These are phyloP conservation scores for Saturnia pavonia DNA, from an alignment of 2,888 invertebrate species.

Conservation along the genomic window DNA sequence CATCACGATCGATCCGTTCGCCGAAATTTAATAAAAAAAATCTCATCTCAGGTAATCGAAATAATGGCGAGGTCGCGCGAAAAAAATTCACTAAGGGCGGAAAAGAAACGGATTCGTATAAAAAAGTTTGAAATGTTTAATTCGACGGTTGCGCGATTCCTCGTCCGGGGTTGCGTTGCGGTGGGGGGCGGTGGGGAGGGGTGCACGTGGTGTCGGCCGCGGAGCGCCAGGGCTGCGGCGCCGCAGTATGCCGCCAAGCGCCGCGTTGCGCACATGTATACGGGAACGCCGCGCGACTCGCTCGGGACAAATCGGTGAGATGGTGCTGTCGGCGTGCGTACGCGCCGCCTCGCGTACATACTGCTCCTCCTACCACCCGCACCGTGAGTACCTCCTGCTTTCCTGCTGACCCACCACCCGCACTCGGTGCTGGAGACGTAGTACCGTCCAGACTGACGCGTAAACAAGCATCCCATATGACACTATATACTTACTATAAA, in stretches of 20 bases:
- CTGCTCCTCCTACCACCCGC: conserved; percentile 59
- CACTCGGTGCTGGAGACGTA: too few relatives aligned
- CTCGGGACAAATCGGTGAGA: conserved; percentile 32
- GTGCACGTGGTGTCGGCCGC: conserved; percentile 25
- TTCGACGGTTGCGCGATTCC: conserved; percentile 56
- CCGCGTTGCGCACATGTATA: conserved; percentile 22
- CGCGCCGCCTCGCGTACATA: conserved; percentile 64
- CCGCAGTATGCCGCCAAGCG: conserved; percentile 25
- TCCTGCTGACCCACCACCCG: too few relatives aligned
- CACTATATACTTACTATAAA: too few relatives aligned
- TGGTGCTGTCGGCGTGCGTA: conserved; percentile 74
- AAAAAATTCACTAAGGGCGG: conserved; percentile 81
- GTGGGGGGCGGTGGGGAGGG: conserved; percentile 27
- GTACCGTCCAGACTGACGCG: too few relatives aligned
- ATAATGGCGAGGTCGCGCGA: conserved; percentile 74
- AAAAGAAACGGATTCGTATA: conserved; percentile 79
- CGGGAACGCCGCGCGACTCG: conserved; percentile 11
- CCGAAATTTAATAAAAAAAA: conserved; percentile 64
- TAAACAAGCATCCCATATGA: background rate
- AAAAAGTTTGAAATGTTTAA: conserved; percentile 75
- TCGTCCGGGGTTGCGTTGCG: conserved; percentile 24
- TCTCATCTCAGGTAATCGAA: conserved; percentile 80
- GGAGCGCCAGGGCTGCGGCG: conserved; percentile 12
- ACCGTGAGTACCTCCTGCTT: conserved; percentile 71
- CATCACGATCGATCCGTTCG: conserved; percentile 65